These are phyloP conservation scores for Macrophya annulata DNA, from an alignment of 2,888 invertebrate genomes.

Conservation along the genomic window DNA sequence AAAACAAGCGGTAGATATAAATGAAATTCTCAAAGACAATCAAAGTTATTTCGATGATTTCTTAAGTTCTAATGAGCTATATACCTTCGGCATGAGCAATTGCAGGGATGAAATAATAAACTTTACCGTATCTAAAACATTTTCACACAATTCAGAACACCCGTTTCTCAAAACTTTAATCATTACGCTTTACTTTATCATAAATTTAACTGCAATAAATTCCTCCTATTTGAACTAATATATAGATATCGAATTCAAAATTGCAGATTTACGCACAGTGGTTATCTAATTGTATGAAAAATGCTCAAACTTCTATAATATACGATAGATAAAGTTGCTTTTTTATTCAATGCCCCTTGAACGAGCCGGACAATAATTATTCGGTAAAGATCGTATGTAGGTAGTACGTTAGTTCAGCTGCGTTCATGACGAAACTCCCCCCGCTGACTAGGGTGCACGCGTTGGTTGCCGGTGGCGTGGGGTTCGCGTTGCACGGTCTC, in stretches of 20 bases:
- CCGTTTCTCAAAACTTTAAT: not conserved
- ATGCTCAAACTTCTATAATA: not conserved
- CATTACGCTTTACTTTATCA: not conserved
- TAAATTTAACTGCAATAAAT: not conserved
- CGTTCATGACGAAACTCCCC: constrained; percentile 32
- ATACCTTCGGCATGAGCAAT: not conserved
- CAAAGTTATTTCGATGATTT: constrained; percentile 11
- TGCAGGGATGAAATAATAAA: not conserved
- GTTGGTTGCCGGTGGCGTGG: constrained; percentile 33
- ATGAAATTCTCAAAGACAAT: constrained; percentile 12
- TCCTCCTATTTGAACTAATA: not conserved
- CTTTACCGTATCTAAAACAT: not conserved
- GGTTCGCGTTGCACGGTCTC: constrained; percentile 45
- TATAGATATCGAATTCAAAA: not conserved
- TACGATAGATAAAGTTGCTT: not conserved
- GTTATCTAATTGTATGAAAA: not conserved
- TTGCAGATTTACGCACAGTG: not conserved
- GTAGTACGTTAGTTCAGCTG: constrained; percentile 20
- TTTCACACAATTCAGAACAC: not conserved
- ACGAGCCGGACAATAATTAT: not conserved
- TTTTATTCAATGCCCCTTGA: not conserved
- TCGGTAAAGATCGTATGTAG: not conserved
- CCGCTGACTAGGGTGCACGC: constrained; percentile 33
- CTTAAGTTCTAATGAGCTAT: constrained; percentile 13
- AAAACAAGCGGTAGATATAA: not conserved